Evolutionary conservation across 2,113 vertebrate genomes (phyloP).

Genomic region (Pangasianodon hypophthalmus): DNA sequence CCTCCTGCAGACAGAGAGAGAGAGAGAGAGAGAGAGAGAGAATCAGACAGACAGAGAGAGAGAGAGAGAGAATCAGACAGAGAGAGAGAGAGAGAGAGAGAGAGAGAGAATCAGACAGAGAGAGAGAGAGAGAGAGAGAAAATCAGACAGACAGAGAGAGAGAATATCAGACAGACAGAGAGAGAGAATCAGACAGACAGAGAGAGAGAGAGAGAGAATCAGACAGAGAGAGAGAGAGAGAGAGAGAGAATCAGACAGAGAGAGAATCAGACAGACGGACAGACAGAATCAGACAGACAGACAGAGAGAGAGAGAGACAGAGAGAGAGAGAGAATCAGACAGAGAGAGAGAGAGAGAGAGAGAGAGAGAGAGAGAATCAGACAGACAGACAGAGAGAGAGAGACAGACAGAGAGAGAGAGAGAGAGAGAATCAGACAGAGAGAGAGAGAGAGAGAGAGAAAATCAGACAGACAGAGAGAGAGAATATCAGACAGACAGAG

Average conservation of each 20-base stretch:
- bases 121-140: background rate
- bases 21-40: background rate
- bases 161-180: background rate
- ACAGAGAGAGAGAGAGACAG: background rate
- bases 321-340: no score
- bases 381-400: background rate
- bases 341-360: background rate
- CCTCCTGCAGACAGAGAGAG: conserved; percentile 75
- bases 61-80: background rate
- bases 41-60: background rate
- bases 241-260: background rate
- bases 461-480: no score
- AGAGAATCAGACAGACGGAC: background rate
- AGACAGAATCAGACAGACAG: no score
- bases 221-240: no score
- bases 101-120: background rate
- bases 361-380: background rate
- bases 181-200: background rate
- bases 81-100: background rate
- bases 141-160: background rate
- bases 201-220: background rate
- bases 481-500: background rate
- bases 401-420: background rate
- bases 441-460: background rate
- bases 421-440: background rate